These are phyloP conservation scores for Drosophila obscura DNA, from an alignment of 1,140 invertebrate genomes.

Conservation along the genomic window DNA sequence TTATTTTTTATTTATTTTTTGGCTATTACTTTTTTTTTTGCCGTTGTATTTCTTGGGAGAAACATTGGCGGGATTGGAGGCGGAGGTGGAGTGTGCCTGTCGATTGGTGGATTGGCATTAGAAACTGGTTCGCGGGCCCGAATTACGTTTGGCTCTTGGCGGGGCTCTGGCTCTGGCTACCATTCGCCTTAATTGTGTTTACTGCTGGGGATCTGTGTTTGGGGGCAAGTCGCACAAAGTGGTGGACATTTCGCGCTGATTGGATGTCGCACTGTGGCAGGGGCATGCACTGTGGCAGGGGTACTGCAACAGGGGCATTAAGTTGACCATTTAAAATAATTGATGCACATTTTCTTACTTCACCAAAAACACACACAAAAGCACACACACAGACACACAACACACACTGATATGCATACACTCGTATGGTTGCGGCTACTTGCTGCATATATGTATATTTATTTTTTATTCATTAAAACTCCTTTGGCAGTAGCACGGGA, in stretches of 20 bases:
- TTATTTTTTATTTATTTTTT: slow-evolving; percentile 3
- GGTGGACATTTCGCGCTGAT: slow-evolving; percentile 13
- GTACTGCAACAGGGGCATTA: slow-evolving; percentile 19
- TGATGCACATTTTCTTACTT: slow-evolving; percentile 62
- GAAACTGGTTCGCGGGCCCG: slow-evolving; percentile 53
- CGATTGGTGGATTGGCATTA: slow-evolving; percentile 27
- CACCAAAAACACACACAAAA: slow-evolving; percentile 26
- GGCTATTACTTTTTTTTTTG: background rate
- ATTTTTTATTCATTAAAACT: slow-evolving; percentile 21
- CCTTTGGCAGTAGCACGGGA: slow-evolving; percentile 37
- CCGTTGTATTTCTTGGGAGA: slow-evolving; percentile 15
- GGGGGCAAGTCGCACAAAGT: slow-evolving; percentile 31
- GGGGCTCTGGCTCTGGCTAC: slow-evolving; percentile 12
- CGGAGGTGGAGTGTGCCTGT: slow-evolving; percentile 23
- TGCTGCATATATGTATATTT: no score
- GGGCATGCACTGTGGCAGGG: slow-evolving; percentile 22
- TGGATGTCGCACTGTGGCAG: slow-evolving; percentile 3
- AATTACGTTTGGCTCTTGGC: slow-evolving; percentile 49
- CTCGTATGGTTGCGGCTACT: no score
- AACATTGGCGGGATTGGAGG: slow-evolving; percentile 24
- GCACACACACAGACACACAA: slow-evolving; percentile 10
- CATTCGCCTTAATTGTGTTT: slow-evolving; percentile 42
- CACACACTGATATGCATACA: background rate
- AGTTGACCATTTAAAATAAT: slow-evolving; percentile 66
- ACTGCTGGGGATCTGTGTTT: slow-evolving; percentile 20